Base-by-base conservation (phyloP, 2,113 vertebrate species). In the Probosciger aterrimus region DNA sequence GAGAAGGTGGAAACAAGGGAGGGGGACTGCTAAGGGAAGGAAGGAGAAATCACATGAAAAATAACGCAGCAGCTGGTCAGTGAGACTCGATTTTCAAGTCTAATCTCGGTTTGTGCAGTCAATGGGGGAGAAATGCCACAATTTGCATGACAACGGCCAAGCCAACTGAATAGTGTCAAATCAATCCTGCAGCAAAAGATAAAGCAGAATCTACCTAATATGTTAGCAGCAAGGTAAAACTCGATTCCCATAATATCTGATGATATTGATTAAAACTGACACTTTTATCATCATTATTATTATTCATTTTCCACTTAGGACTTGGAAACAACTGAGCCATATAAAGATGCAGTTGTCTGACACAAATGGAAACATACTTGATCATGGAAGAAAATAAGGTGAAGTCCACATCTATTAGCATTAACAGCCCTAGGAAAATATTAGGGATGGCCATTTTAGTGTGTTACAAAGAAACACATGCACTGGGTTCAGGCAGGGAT, bases 131-230 rank as follows among this genome's bases (percentile, higher is more conserved):
- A 98, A 98, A 98, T 96, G 93, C 85, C 97, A 87, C 64, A 11
- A 98, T 98, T 98, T 98, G 97, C 98, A 98, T 98, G 97, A 98
- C 98, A 98, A 98, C 92, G 63, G 96, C 95, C 94, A 88, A 94
- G 97, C 88, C 14, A 96, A 97, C 93, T 97, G 97, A 97, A 98
- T 94, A 88, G 95, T 47, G 74, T 97, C 97, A 95, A 98, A 98
- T 98, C 97, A 97, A 98, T 98, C 97, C 98, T 98, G 98, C 85
- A 46, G 17, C 91, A 97, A 63, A 92, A 97, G 98, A 98, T 98
- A 98, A 98, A 97, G 96, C 93, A 85, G 59, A 91, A 96, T 88
- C 70, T 77, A 96, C 91, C 97, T 87, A 97, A 98, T 96, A 88
- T 93, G 97, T 95, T 93, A 93, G 88, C 77, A 91, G 95, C 90